A percentile compares a stretch with the other conserved stretches of the same genome.
Evolutionary conservation across 2,797 vertebrate species (phyloP).

Genomic region (Distichodus sexfasciatus): DNA sequence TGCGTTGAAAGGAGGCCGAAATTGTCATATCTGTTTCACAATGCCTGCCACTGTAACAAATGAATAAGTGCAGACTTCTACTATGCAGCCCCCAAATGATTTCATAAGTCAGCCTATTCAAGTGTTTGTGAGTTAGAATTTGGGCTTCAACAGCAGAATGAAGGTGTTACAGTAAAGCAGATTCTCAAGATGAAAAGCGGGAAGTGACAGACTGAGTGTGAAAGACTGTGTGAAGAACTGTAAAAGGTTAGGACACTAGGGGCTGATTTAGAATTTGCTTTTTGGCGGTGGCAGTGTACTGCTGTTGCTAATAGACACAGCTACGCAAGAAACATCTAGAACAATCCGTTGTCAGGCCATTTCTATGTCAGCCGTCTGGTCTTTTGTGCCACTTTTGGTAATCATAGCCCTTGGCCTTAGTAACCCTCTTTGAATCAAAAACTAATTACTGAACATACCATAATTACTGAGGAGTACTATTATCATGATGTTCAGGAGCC

Average conservation of each 20-base stretch:
- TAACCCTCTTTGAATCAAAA: conserved; percentile 26
- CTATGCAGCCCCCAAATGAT: neutral
- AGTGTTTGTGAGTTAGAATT: neutral
- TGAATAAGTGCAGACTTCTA: neutral
- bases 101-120: neutral
- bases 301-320: neutral
- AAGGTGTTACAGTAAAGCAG: neutral
- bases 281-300: neutral
- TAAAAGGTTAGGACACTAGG: neutral
- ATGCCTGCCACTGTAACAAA: neutral
- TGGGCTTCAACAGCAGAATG: neutral
- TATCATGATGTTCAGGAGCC: conserved; percentile 65
- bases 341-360: neutral
- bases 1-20: neutral
- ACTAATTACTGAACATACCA: conserved; percentile 33
- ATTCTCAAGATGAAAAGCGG: too few species aligned
- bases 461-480: conserved; percentile 68
- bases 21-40: neutral
- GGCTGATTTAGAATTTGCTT: neutral
- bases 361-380: conserved; percentile 6
- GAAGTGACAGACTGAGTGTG: neutral
- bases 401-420: conserved; percentile 13
- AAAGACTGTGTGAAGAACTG: too few species aligned
- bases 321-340: conserved; percentile 4
- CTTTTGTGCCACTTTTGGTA: conserved; percentile 18